Conservation (phyloP, 2,113 vertebrate genomes). For the Pleuronectes platessa region DNA sequence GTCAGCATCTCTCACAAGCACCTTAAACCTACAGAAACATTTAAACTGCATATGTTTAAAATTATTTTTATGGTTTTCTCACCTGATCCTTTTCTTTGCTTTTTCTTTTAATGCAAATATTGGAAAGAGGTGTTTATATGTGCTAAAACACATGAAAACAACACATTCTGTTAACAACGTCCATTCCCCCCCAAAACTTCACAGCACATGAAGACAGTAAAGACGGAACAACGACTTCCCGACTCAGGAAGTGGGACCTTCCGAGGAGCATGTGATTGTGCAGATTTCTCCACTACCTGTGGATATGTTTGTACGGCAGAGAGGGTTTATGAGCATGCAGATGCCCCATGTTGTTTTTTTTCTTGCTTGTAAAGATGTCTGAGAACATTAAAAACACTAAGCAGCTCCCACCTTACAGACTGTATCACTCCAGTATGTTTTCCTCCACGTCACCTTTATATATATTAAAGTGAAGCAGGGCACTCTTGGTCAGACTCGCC, state of each 20-base stretch:
- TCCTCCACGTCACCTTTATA: neutral
- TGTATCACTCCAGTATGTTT: neutral
- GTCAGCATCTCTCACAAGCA: too few species aligned
- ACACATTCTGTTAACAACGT: too few species aligned
- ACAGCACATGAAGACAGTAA: too few species aligned
- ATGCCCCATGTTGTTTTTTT: constrained; percentile 1
- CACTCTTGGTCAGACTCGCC: neutral
- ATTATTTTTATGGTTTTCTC: too few species aligned
- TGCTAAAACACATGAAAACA: too few species aligned
- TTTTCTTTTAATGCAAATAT: too few species aligned
- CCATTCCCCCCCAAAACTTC: too few species aligned
- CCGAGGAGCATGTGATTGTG: neutral
- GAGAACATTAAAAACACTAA: neutral
- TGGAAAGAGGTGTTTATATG: too few species aligned
- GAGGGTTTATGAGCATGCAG: neutral
- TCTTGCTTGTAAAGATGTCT: constrained; percentile 5
- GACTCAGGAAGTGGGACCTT: neutral
- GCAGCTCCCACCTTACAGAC: neutral
- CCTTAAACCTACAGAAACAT: too few species aligned
- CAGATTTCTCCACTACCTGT: neutral
- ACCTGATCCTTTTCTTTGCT: too few species aligned
- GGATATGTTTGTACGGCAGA: neutral
- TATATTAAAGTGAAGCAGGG: neutral
- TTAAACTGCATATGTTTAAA: too few species aligned
- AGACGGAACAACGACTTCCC: neutral